Evolutionary conservation across 2,113 vertebrate species (phyloP), one percentile per base, ranked within the genome.

Genomic region (Pholis gunnellus): DNA sequence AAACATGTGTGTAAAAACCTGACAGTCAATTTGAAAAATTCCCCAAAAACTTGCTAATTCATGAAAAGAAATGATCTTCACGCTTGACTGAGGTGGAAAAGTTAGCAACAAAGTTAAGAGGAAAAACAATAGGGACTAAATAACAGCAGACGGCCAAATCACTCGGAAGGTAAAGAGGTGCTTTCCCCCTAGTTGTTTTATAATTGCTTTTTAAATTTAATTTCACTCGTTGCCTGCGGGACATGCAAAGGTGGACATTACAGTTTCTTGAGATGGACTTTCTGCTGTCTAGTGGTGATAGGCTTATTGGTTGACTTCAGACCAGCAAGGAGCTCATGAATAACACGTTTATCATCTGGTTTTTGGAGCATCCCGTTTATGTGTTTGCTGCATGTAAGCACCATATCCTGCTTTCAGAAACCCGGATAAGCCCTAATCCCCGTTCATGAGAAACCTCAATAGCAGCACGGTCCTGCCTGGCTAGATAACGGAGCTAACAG

Each of bases 131-230:
- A 34, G 56, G 27, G 69, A 65, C 72, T 77, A 87, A 82, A 81
- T 78, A 84, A 27, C 44, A 72, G 1, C 42, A 79, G 50, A 56
- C 10, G 36, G 42, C 25, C 2, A 1, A 66, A 50, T 59, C 46
- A 59, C 52, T 77, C 66, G 36, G 42, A 64, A 59, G 40, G 56
- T 77, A 78, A 83, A 70, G 18, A 52, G 56, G 48, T 73, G 63
- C 31, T 83, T 72, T 71, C 59, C 78, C 61, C 11, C 46, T 13
- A n/a, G 46, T 77, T 79, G 82, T 74, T 65, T 82, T 78, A 69
- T 78, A 87, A 85, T 90, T 88, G 75, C 73, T 78, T 86, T 88
- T 81, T 75, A 75, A 86, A 88, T 82, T 85, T 54, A 72, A 60
- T 87, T 85, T 72, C 38, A 78, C 20, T 84, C 36, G 17, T 20